Conservation (phyloP, 2,113 vertebrate genomes). For the Cyprinus carpio region DNA sequence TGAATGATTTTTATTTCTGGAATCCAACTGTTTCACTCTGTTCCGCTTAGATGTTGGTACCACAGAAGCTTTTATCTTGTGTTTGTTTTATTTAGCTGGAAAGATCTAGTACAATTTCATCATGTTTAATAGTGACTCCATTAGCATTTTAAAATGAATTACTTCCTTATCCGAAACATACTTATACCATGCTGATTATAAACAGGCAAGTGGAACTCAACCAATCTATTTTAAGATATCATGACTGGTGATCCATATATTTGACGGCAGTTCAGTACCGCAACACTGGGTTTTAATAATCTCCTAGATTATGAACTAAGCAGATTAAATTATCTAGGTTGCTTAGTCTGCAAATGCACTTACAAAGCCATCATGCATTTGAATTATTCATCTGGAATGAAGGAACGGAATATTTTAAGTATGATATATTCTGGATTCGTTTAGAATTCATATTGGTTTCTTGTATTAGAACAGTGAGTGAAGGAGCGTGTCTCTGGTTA, state of each 20-base stretch:
- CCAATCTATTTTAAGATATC: background rate
- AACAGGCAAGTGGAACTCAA: background rate
- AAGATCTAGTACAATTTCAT: background rate
- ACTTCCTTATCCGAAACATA: background rate
- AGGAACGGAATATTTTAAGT: conserved; percentile 45
- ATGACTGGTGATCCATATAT: conserved; percentile 14
- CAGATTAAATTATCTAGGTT: conserved; percentile 41
- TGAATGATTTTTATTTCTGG: background rate
- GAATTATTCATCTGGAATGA: conserved; percentile 46
- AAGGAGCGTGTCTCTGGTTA: background rate
- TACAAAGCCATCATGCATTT: conserved; percentile 38
- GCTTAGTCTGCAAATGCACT: conserved; percentile 45
- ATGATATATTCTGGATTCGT: conserved; percentile 18
- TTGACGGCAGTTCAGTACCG: background rate
- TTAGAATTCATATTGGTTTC: conserved; percentile 34
- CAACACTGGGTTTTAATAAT: conserved; percentile 26
- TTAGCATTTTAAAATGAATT: background rate
- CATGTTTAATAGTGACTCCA: background rate
- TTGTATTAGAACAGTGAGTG: conserved; percentile 19
- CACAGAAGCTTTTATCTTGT: background rate
- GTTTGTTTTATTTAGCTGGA: background rate
- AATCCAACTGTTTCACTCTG: background rate
- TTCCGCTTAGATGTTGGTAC: background rate
- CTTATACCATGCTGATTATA: background rate
- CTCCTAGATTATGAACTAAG: conserved; percentile 45